Percentiles rank a stretch among this genome's conserved stretches.
phyloP scores from a whole-genome alignment of 2,797 vertebrate species.

The Morelia viridis region DNA sequence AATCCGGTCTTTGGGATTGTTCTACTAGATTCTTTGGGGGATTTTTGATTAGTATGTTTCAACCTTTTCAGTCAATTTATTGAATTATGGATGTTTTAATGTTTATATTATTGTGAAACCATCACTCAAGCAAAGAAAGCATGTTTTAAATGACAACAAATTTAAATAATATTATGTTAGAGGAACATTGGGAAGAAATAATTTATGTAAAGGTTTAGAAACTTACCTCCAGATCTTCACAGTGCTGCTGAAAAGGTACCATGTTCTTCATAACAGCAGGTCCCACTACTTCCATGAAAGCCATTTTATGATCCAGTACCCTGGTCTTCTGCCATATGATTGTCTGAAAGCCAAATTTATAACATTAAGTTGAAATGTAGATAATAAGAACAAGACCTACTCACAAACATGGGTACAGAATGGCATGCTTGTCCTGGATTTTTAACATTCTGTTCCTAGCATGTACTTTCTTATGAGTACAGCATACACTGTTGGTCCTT shows the following conservation, averaged over 20 bases:
- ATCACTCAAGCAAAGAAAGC: background rate
- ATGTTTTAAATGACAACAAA: background rate
- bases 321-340: slow-evolving; percentile 92
- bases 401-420: slow-evolving; percentile 65
- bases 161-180: slow-evolving; percentile 55
- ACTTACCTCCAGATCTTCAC: slow-evolving; percentile 88
- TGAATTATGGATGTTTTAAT: background rate
- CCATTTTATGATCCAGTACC: slow-evolving; percentile 87
- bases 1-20: background rate
- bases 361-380: slow-evolving; percentile 72
- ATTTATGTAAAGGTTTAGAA: slow-evolving; percentile 12
- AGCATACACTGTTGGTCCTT: slow-evolving; percentile 17
- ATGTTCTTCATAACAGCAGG: slow-evolving; percentile 81
- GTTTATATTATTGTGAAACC: background rate
- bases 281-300: slow-evolving; percentile 89
- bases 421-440: slow-evolving; percentile 55
- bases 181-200: slow-evolving; percentile 30
- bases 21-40: background rate
- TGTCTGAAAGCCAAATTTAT: slow-evolving; percentile 83
- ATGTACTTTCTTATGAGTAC: slow-evolving; percentile 48
- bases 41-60: background rate
- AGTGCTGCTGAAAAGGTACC: slow-evolving; percentile 82
- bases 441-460: slow-evolving; percentile 69
- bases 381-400: slow-evolving; percentile 62
- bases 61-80: background rate